Evolutionary conservation across 2,113 vertebrate species (phyloP).

Genomic region (human): DNA sequence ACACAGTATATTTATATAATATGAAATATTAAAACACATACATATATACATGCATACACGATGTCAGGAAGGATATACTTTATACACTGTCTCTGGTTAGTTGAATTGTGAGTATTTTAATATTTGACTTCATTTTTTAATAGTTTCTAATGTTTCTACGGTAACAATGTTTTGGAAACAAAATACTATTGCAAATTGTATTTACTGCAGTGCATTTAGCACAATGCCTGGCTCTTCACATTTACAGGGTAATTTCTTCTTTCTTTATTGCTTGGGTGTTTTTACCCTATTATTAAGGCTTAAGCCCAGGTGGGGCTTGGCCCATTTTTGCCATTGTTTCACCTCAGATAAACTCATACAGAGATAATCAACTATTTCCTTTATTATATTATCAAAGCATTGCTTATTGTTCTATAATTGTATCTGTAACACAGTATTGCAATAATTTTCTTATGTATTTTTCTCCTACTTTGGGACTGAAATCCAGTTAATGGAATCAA

Average conservation of each 20-base stretch:
- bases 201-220: neutral
- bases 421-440: neutral
- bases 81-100: neutral
- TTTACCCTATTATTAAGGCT: neutral
- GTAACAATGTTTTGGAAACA: neutral
- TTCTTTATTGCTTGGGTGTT: neutral
- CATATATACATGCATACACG: neutral
- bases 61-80: neutral
- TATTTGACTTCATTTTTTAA: neutral
- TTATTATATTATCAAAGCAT: conserved; percentile 1
- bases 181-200: neutral
- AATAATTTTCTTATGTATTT: neutral
- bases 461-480: neutral
- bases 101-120: neutral
- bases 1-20: neutral
- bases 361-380: neutral
- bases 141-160: neutral
- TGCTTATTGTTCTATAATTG: neutral
- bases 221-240: neutral
- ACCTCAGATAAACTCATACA: neutral
- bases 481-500: neutral
- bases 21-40: neutral
- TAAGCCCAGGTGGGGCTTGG: neutral
- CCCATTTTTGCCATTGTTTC: neutral
- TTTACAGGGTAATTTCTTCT: neutral